A percentile compares a stretch with the other conserved stretches of the same genome.
Conservation (phyloP, 2,797 vertebrate genomes). For the Parauchenoglanis punctatus region DNA sequence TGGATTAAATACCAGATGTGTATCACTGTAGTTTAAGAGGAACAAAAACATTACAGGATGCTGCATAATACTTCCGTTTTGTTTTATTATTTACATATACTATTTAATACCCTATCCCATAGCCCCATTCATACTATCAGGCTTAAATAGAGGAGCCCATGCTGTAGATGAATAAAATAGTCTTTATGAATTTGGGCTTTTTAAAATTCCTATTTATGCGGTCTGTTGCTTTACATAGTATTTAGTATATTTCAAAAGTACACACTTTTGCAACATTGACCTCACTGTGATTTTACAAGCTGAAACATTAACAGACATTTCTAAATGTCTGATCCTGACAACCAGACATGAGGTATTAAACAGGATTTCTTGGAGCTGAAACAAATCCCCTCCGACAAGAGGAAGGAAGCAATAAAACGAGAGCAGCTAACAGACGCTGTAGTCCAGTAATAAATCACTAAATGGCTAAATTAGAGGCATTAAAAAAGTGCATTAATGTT, state of each 20-base stretch:
- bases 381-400: neutral
- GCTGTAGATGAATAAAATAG: neutral
- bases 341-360: neutral
- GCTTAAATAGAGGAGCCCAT: neutral
- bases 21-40: neutral
- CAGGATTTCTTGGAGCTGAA: neutral
- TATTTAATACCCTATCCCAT: neutral
- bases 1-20: neutral
- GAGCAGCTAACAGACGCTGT: neutral
- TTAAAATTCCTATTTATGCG: neutral
- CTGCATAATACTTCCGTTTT: neutral
- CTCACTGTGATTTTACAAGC: neutral
- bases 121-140: neutral
- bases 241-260: neutral
- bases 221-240: neutral
- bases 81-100: neutral
- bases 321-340: neutral
- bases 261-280: neutral
- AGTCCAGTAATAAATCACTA: neutral
- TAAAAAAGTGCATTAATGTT: slow-evolving; percentile 24
- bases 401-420: neutral
- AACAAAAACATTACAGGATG: neutral
- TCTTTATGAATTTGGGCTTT: neutral
- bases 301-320: neutral
- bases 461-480: neutral